Evolutionary conservation across 1,140 invertebrate species (phyloP), one percentile per base, ranked within the genome.

Genomic region (Drosophila sucinea): DNA sequence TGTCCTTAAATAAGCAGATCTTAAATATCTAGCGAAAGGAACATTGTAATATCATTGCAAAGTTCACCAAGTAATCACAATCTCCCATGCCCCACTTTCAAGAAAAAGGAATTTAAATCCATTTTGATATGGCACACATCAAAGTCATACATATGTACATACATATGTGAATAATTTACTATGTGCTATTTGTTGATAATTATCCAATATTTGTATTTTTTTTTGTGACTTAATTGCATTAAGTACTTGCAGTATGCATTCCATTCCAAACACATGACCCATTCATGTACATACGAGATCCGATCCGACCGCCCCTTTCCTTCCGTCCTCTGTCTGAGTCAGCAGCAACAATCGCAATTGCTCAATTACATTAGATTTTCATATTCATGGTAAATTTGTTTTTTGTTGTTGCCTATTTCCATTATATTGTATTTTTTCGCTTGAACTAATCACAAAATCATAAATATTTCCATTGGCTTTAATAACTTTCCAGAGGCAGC

Each of bases 401-500:
- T 35, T n/a, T 29, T 56, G 10, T 41, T 71, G 54, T 56, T 30
- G 62, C 32, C 41, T 23, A 54, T 41, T 61, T 44, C 40, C 64
- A 58, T 51, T 62, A 44, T 30, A 32, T n/a, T 51, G 40, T 54
- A 25, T 62, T 67, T 56, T 70, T 64, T 64, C 68, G 60, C 61
- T 77, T 54, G 40, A 40, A 66, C 60, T 72, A 80, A 86, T 86
- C 65, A 67, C 55, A 65, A 58, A 69, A 66, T 76, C 62, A 71
- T 77, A 64, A 78, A 64, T 63, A 64, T 67, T 86, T 86, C 79
- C 82, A 86, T 64, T 70, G 71, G 47, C 60, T 82, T 62, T 83
- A 87, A 87, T 79, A 79, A 69, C 77, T 83, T 87, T 70, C 67
- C 72, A 83, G 54, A 64, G 27, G n/a, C 41, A 44, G 17, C 41